Conservation (phyloP, 2,797 vertebrate genomes). For the Liasis olivaceus region DNA sequence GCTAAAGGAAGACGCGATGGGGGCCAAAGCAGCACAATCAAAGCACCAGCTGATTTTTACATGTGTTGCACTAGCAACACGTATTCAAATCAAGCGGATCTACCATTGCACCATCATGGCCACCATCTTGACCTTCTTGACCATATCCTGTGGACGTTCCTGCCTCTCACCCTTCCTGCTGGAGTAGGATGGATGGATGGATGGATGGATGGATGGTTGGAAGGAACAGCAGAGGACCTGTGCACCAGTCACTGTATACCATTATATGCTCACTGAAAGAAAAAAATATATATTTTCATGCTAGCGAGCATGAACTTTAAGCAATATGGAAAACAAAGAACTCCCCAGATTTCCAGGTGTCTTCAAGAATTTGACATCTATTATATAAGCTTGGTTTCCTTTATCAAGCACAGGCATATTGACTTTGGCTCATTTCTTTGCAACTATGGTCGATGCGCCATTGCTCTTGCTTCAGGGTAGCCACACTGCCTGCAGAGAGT, state of each 20-base stretch:
- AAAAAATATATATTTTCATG: neutral
- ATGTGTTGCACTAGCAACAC: neutral
- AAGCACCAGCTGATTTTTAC: too few relatives aligned
- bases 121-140: neutral
- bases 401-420: neutral
- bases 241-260: too few relatives aligned
- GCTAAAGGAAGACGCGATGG: too few relatives aligned
- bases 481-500: neutral
- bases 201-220: too few relatives aligned
- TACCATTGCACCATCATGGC: neutral
- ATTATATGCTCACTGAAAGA: neutral
- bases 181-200: neutral
- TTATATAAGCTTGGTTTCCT: neutral
- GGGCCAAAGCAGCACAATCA: too few relatives aligned
- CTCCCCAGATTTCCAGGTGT: conserved; percentile 1
- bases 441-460: neutral
- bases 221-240: too few relatives aligned
- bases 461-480: neutral
- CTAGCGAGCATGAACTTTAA: neutral
- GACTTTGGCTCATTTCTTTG: neutral
- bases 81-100: neutral
- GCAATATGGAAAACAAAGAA: neutral
- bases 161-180: neutral
- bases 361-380: neutral
- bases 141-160: neutral